These are phyloP conservation scores for Columbina picui DNA, from an alignment of 2,113 vertebrate genomes.

Conservation along the genomic window DNA sequence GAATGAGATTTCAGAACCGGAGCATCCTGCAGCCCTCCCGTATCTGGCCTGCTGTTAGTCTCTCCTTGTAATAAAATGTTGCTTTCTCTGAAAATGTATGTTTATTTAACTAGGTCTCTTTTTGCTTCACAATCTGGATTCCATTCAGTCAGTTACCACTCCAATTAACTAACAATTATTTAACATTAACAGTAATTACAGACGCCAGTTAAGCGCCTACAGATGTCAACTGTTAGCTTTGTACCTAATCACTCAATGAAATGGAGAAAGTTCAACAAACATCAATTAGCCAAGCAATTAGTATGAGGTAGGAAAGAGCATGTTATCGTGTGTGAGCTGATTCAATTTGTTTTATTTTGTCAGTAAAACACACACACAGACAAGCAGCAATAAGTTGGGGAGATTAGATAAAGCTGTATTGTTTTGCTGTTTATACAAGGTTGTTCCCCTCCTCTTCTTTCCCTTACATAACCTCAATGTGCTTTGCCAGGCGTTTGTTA, in stretches of 20 bases:
- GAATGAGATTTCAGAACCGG: neutral
- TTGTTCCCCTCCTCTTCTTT: slow-evolving; percentile 45
- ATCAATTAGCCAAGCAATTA: slow-evolving; percentile 90
- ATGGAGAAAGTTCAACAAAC: slow-evolving; percentile 91
- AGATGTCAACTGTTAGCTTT: slow-evolving; percentile 92
- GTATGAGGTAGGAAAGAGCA: slow-evolving; percentile 86
- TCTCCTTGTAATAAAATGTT: slow-evolving; percentile 74
- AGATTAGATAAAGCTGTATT: slow-evolving; percentile 81
- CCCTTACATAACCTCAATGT: slow-evolving; percentile 41
- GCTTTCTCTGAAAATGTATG: slow-evolving; percentile 80
- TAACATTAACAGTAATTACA: slow-evolving; percentile 96
- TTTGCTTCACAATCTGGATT: slow-evolving; percentile 83
- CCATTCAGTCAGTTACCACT: slow-evolving; percentile 88
- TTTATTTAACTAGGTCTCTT: slow-evolving; percentile 84
- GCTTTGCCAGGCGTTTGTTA: slow-evolving; percentile 67
- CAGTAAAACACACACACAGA: slow-evolving; percentile 79
- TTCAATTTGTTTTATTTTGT: slow-evolving; percentile 89
- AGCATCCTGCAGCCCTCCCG: slow-evolving; percentile 34
- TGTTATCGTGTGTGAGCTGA: slow-evolving; percentile 85
- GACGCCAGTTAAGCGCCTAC: slow-evolving; percentile 88
- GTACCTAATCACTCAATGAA: slow-evolving; percentile 91
- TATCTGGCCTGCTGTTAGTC: slow-evolving; percentile 64
- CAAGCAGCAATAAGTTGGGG: slow-evolving; percentile 71
- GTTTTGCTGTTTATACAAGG: slow-evolving; percentile 72
- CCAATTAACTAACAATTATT: slow-evolving; percentile 97